Base-by-base conservation (phyloP, 2,797 vertebrate genomes). In the Eospalax fontanierii region DNA sequence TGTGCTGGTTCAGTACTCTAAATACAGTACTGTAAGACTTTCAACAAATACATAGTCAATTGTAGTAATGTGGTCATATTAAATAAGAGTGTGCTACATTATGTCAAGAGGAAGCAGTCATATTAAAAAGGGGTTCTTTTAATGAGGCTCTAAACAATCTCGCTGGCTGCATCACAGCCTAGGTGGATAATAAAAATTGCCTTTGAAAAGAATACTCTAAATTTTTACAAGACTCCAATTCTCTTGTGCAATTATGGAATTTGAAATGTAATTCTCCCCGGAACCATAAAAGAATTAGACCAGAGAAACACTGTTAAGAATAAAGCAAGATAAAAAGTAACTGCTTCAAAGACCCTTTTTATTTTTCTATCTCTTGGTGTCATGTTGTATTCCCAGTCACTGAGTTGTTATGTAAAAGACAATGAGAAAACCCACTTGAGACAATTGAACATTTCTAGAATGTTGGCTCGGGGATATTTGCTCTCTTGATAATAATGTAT, bases 291-390 rank as follows among this genome's bases (percentile, higher is more conserved):
- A 96, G 96, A 97, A 98, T 98, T 98, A 98, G 96, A 98, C 97
- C 96, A 98, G 96, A 98, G 96, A 98, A 98, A 98, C 91, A 78
- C 96, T 97, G 96, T 98, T 98, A 98, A 97, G 94, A 98, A 96
- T 93, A 98, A 98, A 97, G 90, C 95, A 97, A 96, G 97, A 99
- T 98, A 98, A 98, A 98, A 98, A 98, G 97, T 78, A 98, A 96
- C 86, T 94, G 95, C 82, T 98, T 98, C 96, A 97, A 98, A 98
- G 87, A 96, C 80, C 35, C 61, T 65, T 97, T 98, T 96, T 93
- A 97, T 97, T 98, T 95, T 96, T 46, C 88, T 97, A 35, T 96
- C 98, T 95, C 96, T 95, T 96, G 76, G 65, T 97, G 95, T 98
- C 97, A 96, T 90, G 93, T 95, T 97, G 92, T 89, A 97, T 98